Evolutionary conservation across 2,888 invertebrate species (phyloP), one percentile per base, ranked within the genome.

Genomic region (Tachystola acroxantha): DNA sequence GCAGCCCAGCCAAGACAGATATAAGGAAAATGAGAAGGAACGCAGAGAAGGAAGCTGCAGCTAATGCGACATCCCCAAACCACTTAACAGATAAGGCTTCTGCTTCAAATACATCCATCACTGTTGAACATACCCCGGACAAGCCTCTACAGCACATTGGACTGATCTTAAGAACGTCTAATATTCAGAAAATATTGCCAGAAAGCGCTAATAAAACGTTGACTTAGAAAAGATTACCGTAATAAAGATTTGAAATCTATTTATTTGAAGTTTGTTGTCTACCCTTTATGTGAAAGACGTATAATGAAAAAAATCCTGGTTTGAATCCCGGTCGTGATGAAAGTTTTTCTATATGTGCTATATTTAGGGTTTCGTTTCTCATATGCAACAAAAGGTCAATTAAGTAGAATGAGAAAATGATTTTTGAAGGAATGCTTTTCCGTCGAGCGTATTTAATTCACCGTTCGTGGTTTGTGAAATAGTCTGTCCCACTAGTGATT

Each of bases 1-100:
- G n/a, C n/a, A n/a, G n/a, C n/a, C n/a, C n/a, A n/a, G 63, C 72
- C 0, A 75, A 67, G 36, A 65, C 46, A 13, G 75, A 75, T 45
- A 12, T 65, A 11, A 36, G 46, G 5, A 47, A 55, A 37, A 46
- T 57, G 39, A 54, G 65, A 37, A 49, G 66, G 30, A 47, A 47
- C 13, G 41, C 50, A 34, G 41, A 54, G 22, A 38, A 40, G 19
- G 22, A 10, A 14, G 41, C 35, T 22, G n/a, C 28, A 9, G 10
- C 10, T 12, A n/a, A 36, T 12, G 11, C 2, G 3, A 27, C 10
- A 1, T n/a, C n/a, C n/a, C n/a, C n/a, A n/a, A n/a, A n/a, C n/a
- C n/a, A n/a, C n/a, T 7, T 12, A 11, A 2, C 11, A 10, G 2
- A 3, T 3, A 27, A 5, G 3, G 7, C n/a, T 24, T 4, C 2